phyloP scores from a whole-genome alignment of 2,113 vertebrate genomes.

The Pundamilia nyererei region DNA sequence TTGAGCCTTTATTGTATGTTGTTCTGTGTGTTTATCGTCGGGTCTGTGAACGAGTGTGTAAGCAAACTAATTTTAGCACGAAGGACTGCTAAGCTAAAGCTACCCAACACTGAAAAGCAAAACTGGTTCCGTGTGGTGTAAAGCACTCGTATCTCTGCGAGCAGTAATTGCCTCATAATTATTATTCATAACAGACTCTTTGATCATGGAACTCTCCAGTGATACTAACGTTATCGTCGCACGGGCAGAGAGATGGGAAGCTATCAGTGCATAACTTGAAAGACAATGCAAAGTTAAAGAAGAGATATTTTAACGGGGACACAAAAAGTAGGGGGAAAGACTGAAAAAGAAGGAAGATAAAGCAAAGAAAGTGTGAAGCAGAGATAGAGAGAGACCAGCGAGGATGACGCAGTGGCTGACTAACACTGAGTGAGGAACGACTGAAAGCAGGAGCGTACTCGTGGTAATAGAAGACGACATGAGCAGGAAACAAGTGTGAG shows the following conservation, averaged over 20 bases:
- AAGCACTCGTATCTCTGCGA: neutral
- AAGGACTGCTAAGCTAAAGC: neutral
- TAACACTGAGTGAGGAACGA: neutral
- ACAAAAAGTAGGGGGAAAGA: neutral
- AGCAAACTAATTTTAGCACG: neutral
- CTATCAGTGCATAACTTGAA: neutral
- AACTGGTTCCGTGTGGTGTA: neutral
- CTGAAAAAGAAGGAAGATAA: neutral
- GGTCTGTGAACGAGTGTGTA: neutral
- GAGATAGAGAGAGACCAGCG: neutral
- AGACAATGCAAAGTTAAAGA: neutral
- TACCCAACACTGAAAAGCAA: fast-evolving
- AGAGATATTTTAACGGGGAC: neutral
- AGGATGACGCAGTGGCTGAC: neutral
- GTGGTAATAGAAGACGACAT: neutral
- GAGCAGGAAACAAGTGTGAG: neutral
- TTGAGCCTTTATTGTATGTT: neutral
- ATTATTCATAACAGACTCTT: conserved; percentile 40
- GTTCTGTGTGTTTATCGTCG: neutral
- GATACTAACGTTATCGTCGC: conserved; percentile 12
- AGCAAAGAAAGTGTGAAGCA: neutral
- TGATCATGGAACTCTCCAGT: conserved; percentile 21
- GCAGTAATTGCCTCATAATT: conserved; percentile 34
- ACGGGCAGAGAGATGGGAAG: neutral
- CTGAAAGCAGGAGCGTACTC: neutral